A percentile compares a stretch with the other conserved stretches of the same genome.
Evolutionary conservation across 2,888 invertebrate species (phyloP).

Genomic region (Strigamia transsilvanica): DNA sequence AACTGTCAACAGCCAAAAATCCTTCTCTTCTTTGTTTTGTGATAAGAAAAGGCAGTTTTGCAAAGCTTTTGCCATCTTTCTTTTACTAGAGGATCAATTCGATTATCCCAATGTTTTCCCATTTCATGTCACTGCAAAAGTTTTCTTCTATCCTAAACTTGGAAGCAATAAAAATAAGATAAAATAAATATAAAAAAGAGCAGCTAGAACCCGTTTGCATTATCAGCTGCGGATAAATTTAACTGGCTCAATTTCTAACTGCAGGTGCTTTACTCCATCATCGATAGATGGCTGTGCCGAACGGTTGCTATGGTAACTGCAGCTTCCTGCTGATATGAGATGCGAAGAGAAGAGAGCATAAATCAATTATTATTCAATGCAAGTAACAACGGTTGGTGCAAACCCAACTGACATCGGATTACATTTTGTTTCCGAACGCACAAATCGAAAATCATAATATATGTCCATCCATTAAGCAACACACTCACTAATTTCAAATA

Average conservation of each 20-base stretch:
- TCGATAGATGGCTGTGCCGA: slow-evolving; percentile 30
- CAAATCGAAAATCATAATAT: slow-evolving; percentile 35
- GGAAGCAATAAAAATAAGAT: slow-evolving; percentile 22
- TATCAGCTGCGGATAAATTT: slow-evolving; percentile 42
- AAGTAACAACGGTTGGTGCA: slow-evolving; percentile 37
- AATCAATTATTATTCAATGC: slow-evolving; percentile 44
- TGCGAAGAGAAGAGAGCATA: slow-evolving; percentile 33
- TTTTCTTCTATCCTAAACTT: neutral
- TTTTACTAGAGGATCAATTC: slow-evolving; percentile 22
- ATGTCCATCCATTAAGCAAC: slow-evolving; percentile 31
- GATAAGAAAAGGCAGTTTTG: slow-evolving; percentile 32
- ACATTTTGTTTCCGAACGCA: slow-evolving; percentile 13
- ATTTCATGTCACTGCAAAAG: slow-evolving; percentile 14
- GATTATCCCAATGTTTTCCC: slow-evolving; percentile 42
- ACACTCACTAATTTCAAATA: slow-evolving; percentile 36
- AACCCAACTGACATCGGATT: slow-evolving; percentile 44
- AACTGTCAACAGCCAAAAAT: slow-evolving; percentile 33
- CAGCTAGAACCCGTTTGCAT: slow-evolving; percentile 8
- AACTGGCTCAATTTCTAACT: slow-evolving; percentile 44
- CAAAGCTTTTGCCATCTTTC: neutral
- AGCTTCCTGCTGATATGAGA: slow-evolving; percentile 40
- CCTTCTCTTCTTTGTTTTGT: neutral
- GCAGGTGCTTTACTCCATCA: slow-evolving; percentile 42
- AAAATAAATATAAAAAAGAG: slow-evolving; percentile 1
- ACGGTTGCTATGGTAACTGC: slow-evolving; percentile 19